Percentiles rank a stretch among this genome's conserved stretches.
These are phyloP conservation scores for Prunella strophiata DNA, from an alignment of 2,797 vertebrate genomes.

Conservation along the genomic window DNA sequence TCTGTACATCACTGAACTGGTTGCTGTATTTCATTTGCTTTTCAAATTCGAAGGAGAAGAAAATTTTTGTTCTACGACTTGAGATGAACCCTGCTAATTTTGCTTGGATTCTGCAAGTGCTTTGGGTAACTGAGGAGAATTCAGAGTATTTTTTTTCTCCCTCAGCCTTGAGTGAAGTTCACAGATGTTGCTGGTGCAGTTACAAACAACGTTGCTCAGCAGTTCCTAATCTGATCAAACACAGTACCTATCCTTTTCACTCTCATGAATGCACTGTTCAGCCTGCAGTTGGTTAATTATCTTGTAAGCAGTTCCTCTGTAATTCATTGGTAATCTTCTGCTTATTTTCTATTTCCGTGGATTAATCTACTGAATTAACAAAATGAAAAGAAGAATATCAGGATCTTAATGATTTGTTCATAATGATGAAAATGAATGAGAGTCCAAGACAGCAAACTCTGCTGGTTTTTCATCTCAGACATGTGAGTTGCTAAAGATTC, in stretches of 20 bases:
- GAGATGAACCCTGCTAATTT: not conserved
- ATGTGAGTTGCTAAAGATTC: not conserved
- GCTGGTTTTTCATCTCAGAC: not conserved
- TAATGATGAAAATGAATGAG: not conserved
- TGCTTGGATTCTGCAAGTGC: not conserved
- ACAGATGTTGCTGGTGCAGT: constrained; percentile 1
- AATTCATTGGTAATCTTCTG: not conserved
- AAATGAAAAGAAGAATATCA: not conserved
- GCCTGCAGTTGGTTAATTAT: constrained; percentile 10
- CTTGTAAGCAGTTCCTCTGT: not conserved
- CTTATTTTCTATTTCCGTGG: not conserved
- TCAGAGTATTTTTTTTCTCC: accelerated
- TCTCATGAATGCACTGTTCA: not conserved
- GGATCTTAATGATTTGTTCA: not conserved
- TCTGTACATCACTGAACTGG: not conserved
- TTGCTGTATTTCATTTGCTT: not conserved
- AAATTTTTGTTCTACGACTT: not conserved
- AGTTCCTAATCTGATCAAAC: constrained; percentile 2
- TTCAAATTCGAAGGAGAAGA: not conserved
- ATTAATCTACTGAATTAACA: not conserved
- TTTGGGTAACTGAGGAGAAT: not conserved
- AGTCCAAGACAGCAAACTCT: not conserved
- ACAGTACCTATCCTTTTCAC: not conserved
- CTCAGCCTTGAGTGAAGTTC: not conserved
- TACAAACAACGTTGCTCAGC: not conserved